These are phyloP conservation scores for Natator depressus DNA, from an alignment of 2,113 vertebrate genomes.

Conservation along the genomic window DNA sequence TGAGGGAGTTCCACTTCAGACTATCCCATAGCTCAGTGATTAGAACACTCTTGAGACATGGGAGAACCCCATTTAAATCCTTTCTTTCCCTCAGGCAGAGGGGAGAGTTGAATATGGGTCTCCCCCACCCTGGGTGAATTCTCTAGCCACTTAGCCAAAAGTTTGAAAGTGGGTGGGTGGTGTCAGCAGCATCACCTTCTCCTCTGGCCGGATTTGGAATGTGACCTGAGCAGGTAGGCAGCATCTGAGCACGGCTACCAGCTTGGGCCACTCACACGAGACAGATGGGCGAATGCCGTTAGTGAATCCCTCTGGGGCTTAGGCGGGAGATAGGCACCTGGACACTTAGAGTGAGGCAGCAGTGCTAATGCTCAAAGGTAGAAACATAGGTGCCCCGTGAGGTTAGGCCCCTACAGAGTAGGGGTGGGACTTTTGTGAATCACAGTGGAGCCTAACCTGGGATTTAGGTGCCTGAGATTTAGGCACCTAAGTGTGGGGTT, in stretches of 20 bases:
- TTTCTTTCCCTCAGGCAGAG: not conserved
- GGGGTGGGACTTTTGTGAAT: not conserved
- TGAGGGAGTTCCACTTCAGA: too few species aligned
- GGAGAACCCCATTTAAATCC: not conserved
- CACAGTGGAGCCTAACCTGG: not conserved
- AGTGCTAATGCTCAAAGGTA: not conserved
- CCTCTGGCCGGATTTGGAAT: not conserved
- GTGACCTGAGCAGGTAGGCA: not conserved
- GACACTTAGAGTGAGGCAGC: not conserved
- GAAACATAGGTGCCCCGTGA: not conserved
- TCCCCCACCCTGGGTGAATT: not conserved
- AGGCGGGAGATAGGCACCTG: not conserved
- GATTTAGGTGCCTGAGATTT: not conserved
- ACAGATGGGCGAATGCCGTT: not conserved
- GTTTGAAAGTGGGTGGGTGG: not conserved
- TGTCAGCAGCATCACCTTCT: not conserved
- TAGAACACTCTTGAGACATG: not conserved
- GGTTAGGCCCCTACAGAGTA: not conserved
- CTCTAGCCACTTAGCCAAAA: not conserved
- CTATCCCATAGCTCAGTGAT: not conserved
- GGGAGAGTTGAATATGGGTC: not conserved
- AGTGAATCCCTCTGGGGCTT: not conserved
- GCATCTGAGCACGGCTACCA: not conserved
- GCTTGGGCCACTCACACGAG: not conserved
- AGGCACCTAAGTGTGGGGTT: too few species aligned